These are phyloP conservation scores for Hermodice carunculata DNA, from an alignment of 2,888 invertebrate species.

Conservation along the genomic window DNA sequence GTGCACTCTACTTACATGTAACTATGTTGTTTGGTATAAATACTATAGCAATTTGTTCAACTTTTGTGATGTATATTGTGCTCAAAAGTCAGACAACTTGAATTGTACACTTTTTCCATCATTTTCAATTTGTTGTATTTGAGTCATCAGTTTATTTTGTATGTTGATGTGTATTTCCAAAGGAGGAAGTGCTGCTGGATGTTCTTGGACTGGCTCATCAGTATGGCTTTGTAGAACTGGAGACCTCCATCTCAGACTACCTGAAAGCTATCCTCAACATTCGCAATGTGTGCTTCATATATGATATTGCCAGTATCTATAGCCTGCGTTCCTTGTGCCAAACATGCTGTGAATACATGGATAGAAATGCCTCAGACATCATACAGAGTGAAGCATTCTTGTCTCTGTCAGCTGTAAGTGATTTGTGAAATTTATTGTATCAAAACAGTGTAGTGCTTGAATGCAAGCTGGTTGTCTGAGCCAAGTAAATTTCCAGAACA, in stretches of 20 bases:
- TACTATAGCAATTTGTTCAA: too few species aligned
- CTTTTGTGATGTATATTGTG: too few species aligned
- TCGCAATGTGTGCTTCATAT: conserved; percentile 93
- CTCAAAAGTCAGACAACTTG: too few species aligned
- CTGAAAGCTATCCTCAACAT: conserved; percentile 88
- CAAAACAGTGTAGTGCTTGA: too few species aligned
- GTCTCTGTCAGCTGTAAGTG: conserved; percentile 83
- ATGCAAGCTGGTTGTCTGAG: too few species aligned
- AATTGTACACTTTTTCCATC: not conserved
- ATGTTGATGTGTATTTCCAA: not conserved
- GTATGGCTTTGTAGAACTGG: conserved; percentile 93
- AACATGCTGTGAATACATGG: conserved; percentile 91
- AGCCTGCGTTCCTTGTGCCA: conserved; percentile 75
- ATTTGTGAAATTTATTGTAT: too few species aligned
- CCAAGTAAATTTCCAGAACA: too few species aligned
- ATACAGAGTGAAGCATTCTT: conserved; percentile 87
- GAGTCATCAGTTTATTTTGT: not conserved
- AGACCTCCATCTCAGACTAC: conserved; percentile 93
- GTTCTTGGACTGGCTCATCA: conserved; percentile 91
- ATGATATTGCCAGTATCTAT: conserved; percentile 87
- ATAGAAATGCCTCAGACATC: conserved; percentile 88
- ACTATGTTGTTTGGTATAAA: too few species aligned
- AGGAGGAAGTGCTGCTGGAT: conserved; percentile 72
- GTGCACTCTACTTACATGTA: too few species aligned
- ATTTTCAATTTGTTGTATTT: not conserved